Conservation (phyloP, 2,113 vertebrate species). For the Henicopernis longicauda region DNA sequence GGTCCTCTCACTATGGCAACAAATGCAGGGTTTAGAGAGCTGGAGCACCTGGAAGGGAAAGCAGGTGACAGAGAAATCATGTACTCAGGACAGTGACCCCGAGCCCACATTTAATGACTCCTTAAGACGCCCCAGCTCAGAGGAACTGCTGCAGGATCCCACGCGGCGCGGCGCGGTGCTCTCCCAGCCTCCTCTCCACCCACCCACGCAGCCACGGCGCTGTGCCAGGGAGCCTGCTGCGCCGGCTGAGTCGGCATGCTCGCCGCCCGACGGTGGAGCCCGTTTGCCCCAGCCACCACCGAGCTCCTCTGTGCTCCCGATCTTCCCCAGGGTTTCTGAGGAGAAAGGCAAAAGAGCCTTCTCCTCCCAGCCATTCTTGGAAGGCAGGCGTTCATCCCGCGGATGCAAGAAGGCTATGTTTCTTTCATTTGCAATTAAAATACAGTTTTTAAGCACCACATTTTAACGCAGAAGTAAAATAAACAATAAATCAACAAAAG, state of each 20-base stretch:
- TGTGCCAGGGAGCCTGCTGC: neutral
- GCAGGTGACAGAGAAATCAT: accelerated
- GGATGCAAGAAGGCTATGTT: neutral
- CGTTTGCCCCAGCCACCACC: accelerated
- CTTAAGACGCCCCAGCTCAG: neutral
- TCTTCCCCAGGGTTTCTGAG: neutral
- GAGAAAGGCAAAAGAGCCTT: neutral
- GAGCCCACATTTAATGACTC: accelerated
- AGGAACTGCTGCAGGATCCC: neutral
- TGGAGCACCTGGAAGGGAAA: neutral
- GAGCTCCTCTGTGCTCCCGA: accelerated
- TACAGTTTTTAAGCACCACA: neutral
- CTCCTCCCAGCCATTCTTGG: neutral
- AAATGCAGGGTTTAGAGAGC: neutral
- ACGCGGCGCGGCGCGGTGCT: accelerated
- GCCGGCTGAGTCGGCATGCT: neutral
- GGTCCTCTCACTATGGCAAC: conserved; percentile 6
- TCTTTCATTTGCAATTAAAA: conserved; percentile 48
- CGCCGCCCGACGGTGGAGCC: accelerated
- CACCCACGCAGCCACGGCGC: neutral
- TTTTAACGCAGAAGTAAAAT: conserved; percentile 21
- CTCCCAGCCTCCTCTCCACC: neutral
- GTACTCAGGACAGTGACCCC: accelerated
- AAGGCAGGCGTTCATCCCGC: neutral
- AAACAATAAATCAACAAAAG: conserved; percentile 56